Evolutionary conservation across 2,797 vertebrate species (phyloP).

Genomic region (Onychomys arenicola): DNA sequence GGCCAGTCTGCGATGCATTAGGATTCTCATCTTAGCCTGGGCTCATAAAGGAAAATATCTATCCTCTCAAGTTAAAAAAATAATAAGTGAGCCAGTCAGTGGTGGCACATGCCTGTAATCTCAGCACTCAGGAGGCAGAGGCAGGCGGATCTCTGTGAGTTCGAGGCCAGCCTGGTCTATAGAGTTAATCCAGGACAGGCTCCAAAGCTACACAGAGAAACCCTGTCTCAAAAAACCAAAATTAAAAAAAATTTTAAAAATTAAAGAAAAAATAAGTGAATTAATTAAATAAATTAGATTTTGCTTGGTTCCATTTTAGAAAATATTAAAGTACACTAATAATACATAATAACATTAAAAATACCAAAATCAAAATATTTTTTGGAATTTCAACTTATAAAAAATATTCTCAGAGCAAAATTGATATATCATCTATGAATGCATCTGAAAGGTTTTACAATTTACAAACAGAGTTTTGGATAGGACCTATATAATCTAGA

Average conservation of each 20-base stretch:
- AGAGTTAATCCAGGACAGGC: too few relatives aligned
- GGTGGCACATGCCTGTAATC: too few relatives aligned
- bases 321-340: neutral
- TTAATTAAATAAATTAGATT: neutral
- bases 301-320: neutral
- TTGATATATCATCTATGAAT: neutral
- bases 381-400: slow-evolving; percentile 11
- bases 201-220: too few relatives aligned
- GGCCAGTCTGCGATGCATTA: neutral
- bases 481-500: neutral
- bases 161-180: too few relatives aligned
- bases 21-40: neutral
- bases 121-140: too few relatives aligned
- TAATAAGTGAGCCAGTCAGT: neutral
- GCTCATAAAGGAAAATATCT: neutral
- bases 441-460: neutral
- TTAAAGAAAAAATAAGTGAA: neutral
- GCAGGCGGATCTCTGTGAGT: too few relatives aligned
- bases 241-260: too few relatives aligned
- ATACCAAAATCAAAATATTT: neutral
- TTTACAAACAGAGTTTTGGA: neutral
- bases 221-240: too few relatives aligned
- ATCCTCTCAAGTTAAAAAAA: neutral
- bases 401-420: neutral
- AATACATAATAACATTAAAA: neutral